A percentile compares a stretch with the other conserved stretches of the same genome.
Conservation (phyloP, 1,140 invertebrate genomes). For the Lycorma delicatula region DNA sequence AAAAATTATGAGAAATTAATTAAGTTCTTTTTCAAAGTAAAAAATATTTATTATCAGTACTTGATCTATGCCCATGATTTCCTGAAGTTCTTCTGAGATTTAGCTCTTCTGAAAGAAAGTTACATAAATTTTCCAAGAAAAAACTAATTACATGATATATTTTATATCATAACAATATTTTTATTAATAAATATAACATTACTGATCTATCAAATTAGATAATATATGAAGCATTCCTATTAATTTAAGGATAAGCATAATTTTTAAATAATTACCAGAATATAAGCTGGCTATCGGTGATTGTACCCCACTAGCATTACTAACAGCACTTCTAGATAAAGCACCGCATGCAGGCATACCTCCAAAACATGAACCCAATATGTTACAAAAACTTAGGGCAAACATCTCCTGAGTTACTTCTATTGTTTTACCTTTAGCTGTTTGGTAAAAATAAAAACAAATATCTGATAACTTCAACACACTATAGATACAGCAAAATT, state of each 20-base stretch:
- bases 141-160: not conserved
- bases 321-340: not conserved
- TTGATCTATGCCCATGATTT: too few species aligned
- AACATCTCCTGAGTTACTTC: not conserved
- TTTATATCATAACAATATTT: not conserved
- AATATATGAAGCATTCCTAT: too few species aligned
- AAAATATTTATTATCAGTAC: too few species aligned
- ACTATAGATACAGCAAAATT: too few species aligned
- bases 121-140: not conserved
- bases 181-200: not conserved
- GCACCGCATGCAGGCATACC: not conserved
- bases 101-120: not conserved
- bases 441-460: too few species aligned
- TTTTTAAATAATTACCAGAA: not conserved
- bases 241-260: too few species aligned
- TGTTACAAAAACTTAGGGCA: not conserved
- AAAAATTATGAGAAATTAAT: too few species aligned
- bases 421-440: not conserved
- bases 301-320: not conserved
- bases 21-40: too few species aligned
- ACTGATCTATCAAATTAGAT: not conserved
- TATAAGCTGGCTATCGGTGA: not conserved
- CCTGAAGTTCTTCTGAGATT: not conserved
- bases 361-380: not conserved
- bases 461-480: too few species aligned